These are phyloP conservation scores for Megathymus violae DNA, from an alignment of 1,140 invertebrate species.

Conservation along the genomic window DNA sequence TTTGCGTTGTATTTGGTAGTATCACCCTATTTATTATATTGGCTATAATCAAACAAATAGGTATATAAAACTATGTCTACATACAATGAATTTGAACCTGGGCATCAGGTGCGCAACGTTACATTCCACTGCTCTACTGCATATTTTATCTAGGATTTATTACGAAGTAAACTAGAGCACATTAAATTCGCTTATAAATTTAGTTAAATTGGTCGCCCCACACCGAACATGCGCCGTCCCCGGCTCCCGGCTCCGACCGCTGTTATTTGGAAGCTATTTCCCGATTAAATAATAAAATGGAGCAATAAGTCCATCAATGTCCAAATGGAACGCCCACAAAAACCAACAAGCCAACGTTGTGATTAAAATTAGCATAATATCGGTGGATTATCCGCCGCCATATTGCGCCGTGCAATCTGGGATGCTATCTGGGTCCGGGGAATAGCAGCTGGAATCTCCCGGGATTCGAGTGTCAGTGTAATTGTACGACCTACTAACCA, in stretches of 20 bases:
- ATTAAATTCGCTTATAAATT: constrained; percentile 23
- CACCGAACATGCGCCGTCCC: constrained; percentile 12
- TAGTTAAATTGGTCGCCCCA: constrained; percentile 11
- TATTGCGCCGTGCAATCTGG: constrained; percentile 25
- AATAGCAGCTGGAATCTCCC: constrained; percentile 18
- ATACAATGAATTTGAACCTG: background rate
- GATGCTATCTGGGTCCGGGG: constrained; percentile 20
- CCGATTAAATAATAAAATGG: constrained; percentile 32
- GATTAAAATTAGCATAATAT: constrained; percentile 47
- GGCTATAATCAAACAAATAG: no score
- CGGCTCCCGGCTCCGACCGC: constrained; percentile 26
- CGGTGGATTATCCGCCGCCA: constrained; percentile 43
- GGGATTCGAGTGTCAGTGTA: constrained; percentile 26
- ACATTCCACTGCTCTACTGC: background rate
- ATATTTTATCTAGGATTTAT: background rate
- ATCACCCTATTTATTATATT: no score
- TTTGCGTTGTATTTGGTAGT: no score
- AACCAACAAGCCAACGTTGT: constrained; percentile 43
- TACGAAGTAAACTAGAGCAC: background rate
- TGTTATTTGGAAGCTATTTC: constrained; percentile 24
- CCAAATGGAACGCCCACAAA: constrained; percentile 36
- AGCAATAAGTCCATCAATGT: constrained; percentile 36
- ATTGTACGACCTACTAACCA: constrained; percentile 34
- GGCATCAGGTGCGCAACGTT: background rate
- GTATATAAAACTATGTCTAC: no score